A percentile compares a stretch with the other conserved stretches of the same genome.
Conservation (phyloP, 2,113 vertebrate species). For the Oxyruncus cristatus region DNA sequence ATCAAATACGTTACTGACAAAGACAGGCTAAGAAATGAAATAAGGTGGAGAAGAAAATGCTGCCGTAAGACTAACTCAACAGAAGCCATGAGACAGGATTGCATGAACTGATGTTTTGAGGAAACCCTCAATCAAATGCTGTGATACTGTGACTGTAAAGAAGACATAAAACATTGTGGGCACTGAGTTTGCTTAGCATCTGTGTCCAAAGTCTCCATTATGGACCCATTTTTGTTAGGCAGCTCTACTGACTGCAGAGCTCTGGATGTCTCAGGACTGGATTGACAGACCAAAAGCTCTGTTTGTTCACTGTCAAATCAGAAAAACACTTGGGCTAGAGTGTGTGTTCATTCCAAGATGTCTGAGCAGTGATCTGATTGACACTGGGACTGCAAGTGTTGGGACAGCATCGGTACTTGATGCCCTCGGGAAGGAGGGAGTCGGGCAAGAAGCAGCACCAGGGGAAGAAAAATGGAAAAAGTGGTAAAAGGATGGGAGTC, state of each 20-base stretch:
- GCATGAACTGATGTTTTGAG: background rate
- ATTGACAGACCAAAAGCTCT: background rate
- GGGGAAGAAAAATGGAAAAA: background rate
- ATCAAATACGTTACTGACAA: background rate
- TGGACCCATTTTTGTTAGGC: background rate
- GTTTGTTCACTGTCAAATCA: background rate
- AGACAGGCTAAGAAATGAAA: background rate
- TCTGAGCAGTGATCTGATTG: background rate
- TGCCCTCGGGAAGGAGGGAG: background rate
- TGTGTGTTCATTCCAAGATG: rapidly evolving
- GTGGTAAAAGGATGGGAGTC: background rate
- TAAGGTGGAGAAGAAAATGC: background rate
- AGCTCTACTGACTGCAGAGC: background rate
- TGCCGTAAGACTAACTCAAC: rapidly evolving
- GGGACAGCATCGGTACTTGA: rapidly evolving
- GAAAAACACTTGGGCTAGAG: rapidly evolving
- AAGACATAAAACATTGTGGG: background rate
- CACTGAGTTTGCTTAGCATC: background rate
- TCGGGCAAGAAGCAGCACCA: background rate
- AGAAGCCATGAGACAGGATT: background rate
- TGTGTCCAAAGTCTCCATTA: background rate
- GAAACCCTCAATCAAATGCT: background rate
- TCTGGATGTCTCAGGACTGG: background rate
- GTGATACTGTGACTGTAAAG: background rate
- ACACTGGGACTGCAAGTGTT: rapidly evolving